Evolutionary conservation across 2,113 vertebrate genomes (phyloP).

Genomic region (Lamprotornis superbus): DNA sequence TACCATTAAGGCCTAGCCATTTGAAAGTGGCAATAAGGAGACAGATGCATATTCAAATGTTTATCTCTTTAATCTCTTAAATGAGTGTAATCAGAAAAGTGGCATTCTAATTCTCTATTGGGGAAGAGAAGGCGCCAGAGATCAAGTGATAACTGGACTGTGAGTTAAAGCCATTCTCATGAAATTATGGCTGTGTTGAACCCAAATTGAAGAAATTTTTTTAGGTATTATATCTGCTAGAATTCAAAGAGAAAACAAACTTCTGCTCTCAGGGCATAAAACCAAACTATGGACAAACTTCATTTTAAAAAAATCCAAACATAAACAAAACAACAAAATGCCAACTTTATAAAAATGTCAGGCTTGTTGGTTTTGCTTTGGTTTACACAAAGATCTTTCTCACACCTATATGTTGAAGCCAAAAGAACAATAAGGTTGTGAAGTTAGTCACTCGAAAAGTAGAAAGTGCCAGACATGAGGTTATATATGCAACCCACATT

Average conservation of each 20-base stretch:
- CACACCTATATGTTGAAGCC: not conserved
- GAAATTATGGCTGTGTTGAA: not conserved
- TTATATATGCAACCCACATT: conserved; percentile 8
- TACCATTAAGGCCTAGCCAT: not conserved
- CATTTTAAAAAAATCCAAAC: not conserved
- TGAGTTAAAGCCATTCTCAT: conserved; percentile 20
- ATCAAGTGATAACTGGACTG: conserved; percentile 27
- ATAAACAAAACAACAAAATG: not conserved
- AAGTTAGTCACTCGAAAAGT: not conserved
- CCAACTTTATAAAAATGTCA: not conserved
- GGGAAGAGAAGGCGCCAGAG: conserved; percentile 32
- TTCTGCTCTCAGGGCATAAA: not conserved
- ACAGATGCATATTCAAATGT: conserved; percentile 44
- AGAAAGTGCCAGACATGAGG: not conserved
- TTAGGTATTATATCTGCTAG: not conserved
- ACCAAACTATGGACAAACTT: not conserved
- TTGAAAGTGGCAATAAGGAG: conserved; percentile 14
- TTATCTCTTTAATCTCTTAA: conserved; percentile 49
- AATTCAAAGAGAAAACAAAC: not conserved
- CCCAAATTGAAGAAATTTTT: not conserved
- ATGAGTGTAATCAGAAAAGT: conserved; percentile 27
- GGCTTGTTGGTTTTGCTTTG: not conserved
- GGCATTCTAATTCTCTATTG: conserved; percentile 38
- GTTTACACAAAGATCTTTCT: not conserved
- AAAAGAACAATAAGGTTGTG: not conserved